Evolutionary conservation across 2,797 vertebrate genomes (phyloP), one percentile per base, ranked within the genome.

Genomic region (Neoniphon sammara): DNA sequence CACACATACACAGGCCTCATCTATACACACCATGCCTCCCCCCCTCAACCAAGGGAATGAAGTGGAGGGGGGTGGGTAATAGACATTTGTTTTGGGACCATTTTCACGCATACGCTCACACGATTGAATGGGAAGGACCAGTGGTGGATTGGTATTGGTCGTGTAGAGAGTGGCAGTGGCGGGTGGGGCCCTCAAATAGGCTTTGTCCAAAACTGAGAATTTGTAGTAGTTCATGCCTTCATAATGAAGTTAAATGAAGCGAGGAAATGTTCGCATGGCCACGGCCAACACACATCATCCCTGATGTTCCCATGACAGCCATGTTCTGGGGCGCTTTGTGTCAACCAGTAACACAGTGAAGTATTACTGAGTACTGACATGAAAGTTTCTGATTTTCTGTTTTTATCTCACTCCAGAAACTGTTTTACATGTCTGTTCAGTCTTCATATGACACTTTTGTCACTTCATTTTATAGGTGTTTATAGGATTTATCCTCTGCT

Each of bases 211-310:
- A 94, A 92, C 87, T 74, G 86, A 92, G 90, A 94, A 94, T 96
- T 95, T 95, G 91, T 95, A 94, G 90, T 87, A 91, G 91, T 94
- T 95, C 93, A 91, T 93, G 91, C 92, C 94, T 95, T 92, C 80
- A 84, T 94, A 94, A 94, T 95, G 88, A 94, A 83, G 87, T 95
- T 93, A 93, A 96, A 93, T 95, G 87, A 96, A 95, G 95, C 89
- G 57, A 92, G 81, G 91, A 92, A 87, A 93, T 90, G 93, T 88
- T 89, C 80, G 86, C 83, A 79, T 89, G 88, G 83, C 86, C 80
- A 55, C 58, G 76, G 83, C 87, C 85, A 80, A 84, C 91, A 88
- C 90, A 85, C 84, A 81, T 83, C 75, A 91, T 82, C 86, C 79
- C 84, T 71, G 86, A 86, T 91, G 83, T 91, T 88, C 76, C 70